Evolutionary conservation across 1,140 invertebrate genomes (phyloP), one percentile per base, ranked within the genome.

Genomic region (Coboldia fuscipes): DNA sequence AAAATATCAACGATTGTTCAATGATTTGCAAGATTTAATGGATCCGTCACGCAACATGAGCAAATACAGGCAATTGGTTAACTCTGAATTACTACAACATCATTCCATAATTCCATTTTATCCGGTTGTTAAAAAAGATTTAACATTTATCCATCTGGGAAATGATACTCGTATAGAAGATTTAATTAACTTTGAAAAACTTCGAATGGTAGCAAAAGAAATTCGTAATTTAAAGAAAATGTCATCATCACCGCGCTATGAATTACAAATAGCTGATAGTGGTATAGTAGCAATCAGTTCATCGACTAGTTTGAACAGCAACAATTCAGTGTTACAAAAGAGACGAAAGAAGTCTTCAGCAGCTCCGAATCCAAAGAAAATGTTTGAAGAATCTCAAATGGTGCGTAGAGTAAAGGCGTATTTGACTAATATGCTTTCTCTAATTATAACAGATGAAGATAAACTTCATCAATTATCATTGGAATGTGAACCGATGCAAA

Each of bases 381-480:
- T 97, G 88, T 96, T 92, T 57, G 90, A 97, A 58, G 90, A 97
- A 66, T 86, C 89, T 17, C 86, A 97, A 59, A 97, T 97, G 92
- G 85, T 92, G 13, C 65, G 90, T 6, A 63, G 89, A 30, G 92
- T 97, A 0, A 94, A 94, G 54, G 83, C 92, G 1, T 97, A 98
- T 58, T 60, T 97, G 20, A 77, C 78, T 28, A 82, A 89, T 46
- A 74, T 97, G 63, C n/a, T n/a, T n/a, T n/a, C n/a, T n/a, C 79
- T 86, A 47, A 82, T 92, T 2, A 47, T 53, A n/a, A 82, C 75
- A 9, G 85, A 96, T 54, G 93, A 98, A 57, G 79, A 85, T 40
- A 68, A 77, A 40, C 57, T 97, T 31, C 83, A 90, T 42, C 72
- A 73, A 30, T 61, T 97, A 42, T 96, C 89, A 2, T 55, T 85